phyloP scores from a whole-genome alignment of 2,888 invertebrate species.

The Gastracanthus pulcherrimus region DNA sequence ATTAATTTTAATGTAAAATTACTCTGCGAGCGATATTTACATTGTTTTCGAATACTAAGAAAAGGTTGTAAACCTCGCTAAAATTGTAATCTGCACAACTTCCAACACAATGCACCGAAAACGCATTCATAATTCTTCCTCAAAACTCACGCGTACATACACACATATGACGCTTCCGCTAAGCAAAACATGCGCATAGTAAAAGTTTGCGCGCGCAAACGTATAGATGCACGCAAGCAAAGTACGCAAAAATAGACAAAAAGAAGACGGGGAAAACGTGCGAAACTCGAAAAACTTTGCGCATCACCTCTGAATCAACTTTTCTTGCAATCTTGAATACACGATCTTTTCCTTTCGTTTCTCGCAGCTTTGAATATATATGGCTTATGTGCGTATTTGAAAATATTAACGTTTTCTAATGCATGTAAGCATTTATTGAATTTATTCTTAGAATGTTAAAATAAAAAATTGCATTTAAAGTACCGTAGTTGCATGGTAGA shows the following conservation, averaged over 20 bases:
- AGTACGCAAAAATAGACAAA: background rate
- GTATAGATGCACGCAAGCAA: background rate
- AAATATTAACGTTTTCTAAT: no score
- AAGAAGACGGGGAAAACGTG: background rate
- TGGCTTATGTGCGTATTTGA: background rate
- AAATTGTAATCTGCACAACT: conserved; percentile 1
- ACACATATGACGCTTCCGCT: conserved; percentile 24
- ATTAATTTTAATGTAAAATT: background rate
- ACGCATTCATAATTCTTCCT: conserved; percentile 38
- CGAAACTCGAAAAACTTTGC: background rate
- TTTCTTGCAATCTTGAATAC: background rate
- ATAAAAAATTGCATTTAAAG: no score
- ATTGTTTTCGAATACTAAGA: background rate
- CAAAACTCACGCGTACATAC: conserved; percentile 10
- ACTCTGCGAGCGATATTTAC: background rate
- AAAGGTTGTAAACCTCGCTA: background rate
- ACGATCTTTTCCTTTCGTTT: background rate
- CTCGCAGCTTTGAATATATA: background rate
- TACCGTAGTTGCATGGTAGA: no score
- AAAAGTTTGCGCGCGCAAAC: conserved; percentile 28
- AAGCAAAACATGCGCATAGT: conserved; percentile 44
- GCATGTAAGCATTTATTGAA: no score
- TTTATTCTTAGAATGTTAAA: no score
- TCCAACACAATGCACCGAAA: conserved; percentile 11
- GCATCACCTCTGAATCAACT: background rate